Base-by-base conservation (phyloP, 2,113 vertebrate species). In the Pangasianodon gigas region DNA sequence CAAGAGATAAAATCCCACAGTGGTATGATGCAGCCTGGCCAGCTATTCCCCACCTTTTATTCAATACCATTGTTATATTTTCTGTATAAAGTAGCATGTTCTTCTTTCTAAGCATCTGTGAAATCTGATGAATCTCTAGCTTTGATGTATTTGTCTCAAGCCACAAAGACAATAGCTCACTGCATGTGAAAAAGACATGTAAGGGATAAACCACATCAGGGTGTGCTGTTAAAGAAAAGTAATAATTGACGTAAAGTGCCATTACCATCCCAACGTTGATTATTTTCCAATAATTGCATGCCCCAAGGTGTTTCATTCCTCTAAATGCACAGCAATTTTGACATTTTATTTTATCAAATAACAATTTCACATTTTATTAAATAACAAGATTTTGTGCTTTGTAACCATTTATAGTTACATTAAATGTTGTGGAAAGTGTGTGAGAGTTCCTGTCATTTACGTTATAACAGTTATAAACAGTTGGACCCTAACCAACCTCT, bases 1-100 rank as follows among this genome's bases (percentile, higher is more conserved):
- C 87, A 85, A 87, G 92, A 94, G 95, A 95, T 95, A 95, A 94
- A 91, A 83, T 91, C 92, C 94, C 94, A 95, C 93, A 87, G 48
- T 94, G 92, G 91, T 91, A 94, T 88, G 92, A 92, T 92, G 91
- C 94, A 93, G 92, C 93, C 91, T 93, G 91, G 54, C 74, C 79
- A 90, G 90, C 90, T 92, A 89, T 91, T 94, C 89, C 91, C 41
- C 37, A 91, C 79, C 93, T 92, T 91, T 94, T 90, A 93, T 93
- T 93, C 93, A 85, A 91, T 51, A 32, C 81, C 88, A 85, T 91
- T 91, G 88, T 87, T 62, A 52, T 91, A 89, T 90, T 92, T 91
- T 89, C 80, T 81, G 79, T 83, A 86, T 81, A 86, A 93, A 94
- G 94, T 93, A 94, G 92, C 91, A 94, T 94, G 90, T 90, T 44